Evolutionary conservation across 2,888 invertebrate genomes (phyloP), one percentile per base, ranked within the genome.

Genomic region (Tenthredo amoena): DNA sequence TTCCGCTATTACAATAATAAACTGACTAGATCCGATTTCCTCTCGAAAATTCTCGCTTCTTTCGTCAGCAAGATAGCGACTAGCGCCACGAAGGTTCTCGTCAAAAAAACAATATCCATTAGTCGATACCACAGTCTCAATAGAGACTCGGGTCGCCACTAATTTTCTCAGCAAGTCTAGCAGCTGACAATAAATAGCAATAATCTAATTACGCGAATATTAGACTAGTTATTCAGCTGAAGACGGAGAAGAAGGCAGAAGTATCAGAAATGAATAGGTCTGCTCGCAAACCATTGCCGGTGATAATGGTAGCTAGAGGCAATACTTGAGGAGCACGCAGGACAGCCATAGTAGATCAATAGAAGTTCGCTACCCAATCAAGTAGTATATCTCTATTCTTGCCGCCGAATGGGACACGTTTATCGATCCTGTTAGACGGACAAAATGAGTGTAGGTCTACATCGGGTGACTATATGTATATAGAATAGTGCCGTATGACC

Each of bases 81-180:
- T 68, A 83, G 47, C 65, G 26, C 31, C 68, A 31, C 47, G 2
- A 10, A 21, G 62, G 62, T 7, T 81, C 10, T 81, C 62, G 21
- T 62, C 18, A 40, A 81, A 40, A 40, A 81, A 62, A 77, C 21
- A 21, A 7, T 18, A 72, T 6, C 62, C 62, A 81, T 81, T n/a
- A 15, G 81, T 81, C 40, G 37, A 62, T n/a, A 37, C 40, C 40
- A 40, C 79, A 37, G 81, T 37, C 34, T 3, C 6, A 81, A 81
- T n/a, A 37, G 21, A 21, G 58, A 40, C 26, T 62, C 15, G 26
- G 21, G 43, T 58, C 5, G 37, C 62, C 31, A 50, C 34, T 47
- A 47, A 15, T 18, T 18, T 21, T 6, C 40, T 5, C 2, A 55
- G 55, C 21, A 77, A 50, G 9, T 55, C 55, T 55, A 34, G 18